Percentiles rank a stretch among this genome's conserved stretches.
These are phyloP conservation scores for Clepsis dumicolana DNA, from an alignment of 2,888 invertebrate genomes.

Conservation along the genomic window DNA sequence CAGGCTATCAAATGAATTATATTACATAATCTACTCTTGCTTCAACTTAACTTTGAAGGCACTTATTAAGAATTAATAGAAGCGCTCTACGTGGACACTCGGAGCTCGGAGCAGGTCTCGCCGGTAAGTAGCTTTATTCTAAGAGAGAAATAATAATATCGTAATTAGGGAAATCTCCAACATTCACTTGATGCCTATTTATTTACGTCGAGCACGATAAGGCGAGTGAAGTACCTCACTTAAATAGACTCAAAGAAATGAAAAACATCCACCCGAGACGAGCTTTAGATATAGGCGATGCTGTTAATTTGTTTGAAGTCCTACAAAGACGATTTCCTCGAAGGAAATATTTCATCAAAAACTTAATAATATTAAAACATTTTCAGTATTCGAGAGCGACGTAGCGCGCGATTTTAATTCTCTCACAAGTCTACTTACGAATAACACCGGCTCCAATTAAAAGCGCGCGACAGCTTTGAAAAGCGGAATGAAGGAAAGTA, in stretches of 20 bases:
- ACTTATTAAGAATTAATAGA: conserved; percentile 34
- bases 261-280: conserved; percentile 59
- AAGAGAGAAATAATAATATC: conserved; percentile 6
- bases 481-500: conserved; percentile 76
- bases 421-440: conserved; percentile 82
- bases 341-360: conserved; percentile 74
- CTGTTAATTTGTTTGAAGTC: conserved; percentile 76
- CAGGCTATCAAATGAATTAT: conserved; percentile 72
- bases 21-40: conserved; percentile 41
- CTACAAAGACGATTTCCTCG: conserved; percentile 71
- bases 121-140: not conserved
- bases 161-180: conserved; percentile 28
- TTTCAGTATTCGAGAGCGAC: conserved; percentile 74
- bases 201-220: conserved; percentile 31
- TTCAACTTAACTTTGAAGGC: conserved; percentile 38
- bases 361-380: conserved; percentile 77
- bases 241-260: conserved; percentile 57
- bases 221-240: conserved; percentile 31
- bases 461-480: conserved; percentile 81
- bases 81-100: conserved; percentile 28
- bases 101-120: not conserved
- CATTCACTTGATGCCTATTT: conserved; percentile 34
- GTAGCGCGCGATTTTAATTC: conserved; percentile 83
- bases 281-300: conserved; percentile 57
- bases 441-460: conserved; percentile 82